Evolutionary conservation across 1,140 invertebrate species (phyloP).

Genomic region (Diploscapter pachys): DNA sequence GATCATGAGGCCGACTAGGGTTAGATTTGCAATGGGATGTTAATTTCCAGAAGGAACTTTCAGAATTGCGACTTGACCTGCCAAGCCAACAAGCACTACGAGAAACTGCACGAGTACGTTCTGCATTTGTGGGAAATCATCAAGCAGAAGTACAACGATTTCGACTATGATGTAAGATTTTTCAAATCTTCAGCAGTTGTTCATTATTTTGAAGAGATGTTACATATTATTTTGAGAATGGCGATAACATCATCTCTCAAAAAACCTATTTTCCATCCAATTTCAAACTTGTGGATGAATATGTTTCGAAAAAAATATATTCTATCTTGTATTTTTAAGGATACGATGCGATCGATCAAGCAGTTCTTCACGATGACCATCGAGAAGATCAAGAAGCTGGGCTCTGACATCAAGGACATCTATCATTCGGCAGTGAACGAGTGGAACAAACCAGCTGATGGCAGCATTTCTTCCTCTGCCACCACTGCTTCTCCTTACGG

Average conservation of each 20-base stretch:
- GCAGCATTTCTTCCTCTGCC: too few relatives aligned
- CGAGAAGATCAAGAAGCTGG: conserved; percentile 31
- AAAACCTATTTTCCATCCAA: not conserved
- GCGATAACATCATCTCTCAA: not conserved
- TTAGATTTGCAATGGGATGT: not conserved
- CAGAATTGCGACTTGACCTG: conserved; percentile 34
- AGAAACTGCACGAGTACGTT: conserved; percentile 37
- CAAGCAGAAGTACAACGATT: conserved; percentile 37
- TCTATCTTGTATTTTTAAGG: conserved; percentile 9
- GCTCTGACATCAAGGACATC: conserved; percentile 16
- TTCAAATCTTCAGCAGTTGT: not conserved
- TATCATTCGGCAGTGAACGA: too few relatives aligned
- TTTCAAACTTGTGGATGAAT: not conserved
- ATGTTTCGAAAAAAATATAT: not conserved
- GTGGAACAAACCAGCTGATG: too few relatives aligned
- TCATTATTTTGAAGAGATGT: too few relatives aligned
- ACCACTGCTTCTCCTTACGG: too few relatives aligned
- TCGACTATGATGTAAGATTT: conserved; percentile 32
- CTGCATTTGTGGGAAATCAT: conserved; percentile 35
- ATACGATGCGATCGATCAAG: conserved; percentile 28
- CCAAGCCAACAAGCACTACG: conserved; percentile 34
- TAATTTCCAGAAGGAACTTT: not conserved
- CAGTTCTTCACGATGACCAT: conserved; percentile 31
- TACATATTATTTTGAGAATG: too few relatives aligned
- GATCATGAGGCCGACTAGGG: conserved; percentile 16